A percentile compares a stretch with the other conserved stretches of the same genome.
Evolutionary conservation across 2,797 vertebrate genomes (phyloP).

Genomic region (Caiman crocodilus): DNA sequence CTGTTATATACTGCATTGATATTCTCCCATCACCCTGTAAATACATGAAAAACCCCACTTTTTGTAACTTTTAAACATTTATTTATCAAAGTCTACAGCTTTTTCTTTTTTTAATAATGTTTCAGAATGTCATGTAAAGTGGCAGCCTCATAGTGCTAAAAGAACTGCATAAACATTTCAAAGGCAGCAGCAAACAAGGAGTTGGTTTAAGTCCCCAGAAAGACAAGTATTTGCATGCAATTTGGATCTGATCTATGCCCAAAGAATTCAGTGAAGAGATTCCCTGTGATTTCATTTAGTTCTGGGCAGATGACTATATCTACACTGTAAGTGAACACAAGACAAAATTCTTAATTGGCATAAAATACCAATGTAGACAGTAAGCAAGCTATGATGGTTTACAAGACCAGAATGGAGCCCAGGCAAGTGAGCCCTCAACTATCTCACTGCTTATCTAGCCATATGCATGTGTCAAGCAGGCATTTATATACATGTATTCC

Average conservation of each 20-base stretch:
- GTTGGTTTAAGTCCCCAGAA: background rate
- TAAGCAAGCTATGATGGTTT: background rate
- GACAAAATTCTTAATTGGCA: background rate
- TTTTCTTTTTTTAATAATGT: fast-evolving
- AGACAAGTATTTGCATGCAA: background rate
- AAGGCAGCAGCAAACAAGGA: background rate
- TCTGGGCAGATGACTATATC: background rate
- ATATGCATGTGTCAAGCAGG: background rate
- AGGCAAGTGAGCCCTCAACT: background rate
- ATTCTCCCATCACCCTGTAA: constrained; percentile 90
- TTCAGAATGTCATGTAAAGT: background rate
- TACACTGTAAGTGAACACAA: background rate
- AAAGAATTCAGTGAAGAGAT: background rate
- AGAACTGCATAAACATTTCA: fast-evolving
- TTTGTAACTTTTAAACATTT: background rate
- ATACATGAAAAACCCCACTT: background rate
- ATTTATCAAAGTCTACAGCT: background rate
- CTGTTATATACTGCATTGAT: constrained; percentile 91
- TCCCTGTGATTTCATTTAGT: fast-evolving
- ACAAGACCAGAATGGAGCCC: background rate
- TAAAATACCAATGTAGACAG: fast-evolving
- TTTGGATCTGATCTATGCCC: fast-evolving
- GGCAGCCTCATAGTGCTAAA: background rate
- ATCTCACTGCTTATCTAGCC: background rate
- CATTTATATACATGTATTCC: background rate